These are phyloP conservation scores for Hermetia illucens DNA, from an alignment of 1,140 invertebrate species.

Conservation along the genomic window DNA sequence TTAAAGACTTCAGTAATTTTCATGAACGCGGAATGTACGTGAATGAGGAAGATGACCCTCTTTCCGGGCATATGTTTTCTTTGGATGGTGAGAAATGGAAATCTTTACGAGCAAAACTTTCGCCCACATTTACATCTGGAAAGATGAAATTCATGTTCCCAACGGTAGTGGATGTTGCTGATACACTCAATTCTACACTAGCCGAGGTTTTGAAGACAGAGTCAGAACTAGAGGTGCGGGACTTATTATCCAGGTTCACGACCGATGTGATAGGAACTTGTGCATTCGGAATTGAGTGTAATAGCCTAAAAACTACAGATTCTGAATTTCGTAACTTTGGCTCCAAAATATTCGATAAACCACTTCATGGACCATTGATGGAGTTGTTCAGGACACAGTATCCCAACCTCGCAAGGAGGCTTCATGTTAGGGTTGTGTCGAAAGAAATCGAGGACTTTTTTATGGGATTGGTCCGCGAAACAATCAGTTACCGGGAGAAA, in stretches of 20 bases:
- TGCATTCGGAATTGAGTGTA: conserved; percentile 41
- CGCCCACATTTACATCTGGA: too few relatives aligned
- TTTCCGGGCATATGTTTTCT: too few relatives aligned
- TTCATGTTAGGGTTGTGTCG: conserved; percentile 10
- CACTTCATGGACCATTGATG: neutral
- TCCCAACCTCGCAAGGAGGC: neutral
- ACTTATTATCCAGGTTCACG: conserved; percentile 37
- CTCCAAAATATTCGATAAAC: conserved; percentile 10
- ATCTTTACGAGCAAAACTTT: too few relatives aligned
- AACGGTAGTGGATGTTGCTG: too few relatives aligned
- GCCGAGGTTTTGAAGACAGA: too few relatives aligned
- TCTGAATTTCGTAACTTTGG: conserved; percentile 30
- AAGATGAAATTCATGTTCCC: too few relatives aligned
- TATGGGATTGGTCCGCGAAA: conserved; percentile 10
- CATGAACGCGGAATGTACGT: too few relatives aligned
- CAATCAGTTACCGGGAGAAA: conserved; percentile 22
- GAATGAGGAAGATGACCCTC: too few relatives aligned
- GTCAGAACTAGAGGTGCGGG: conserved; percentile 33
- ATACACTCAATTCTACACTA: too few relatives aligned
- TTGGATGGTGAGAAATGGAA: too few relatives aligned
- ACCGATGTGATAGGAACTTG: conserved; percentile 44
- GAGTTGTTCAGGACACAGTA: neutral
- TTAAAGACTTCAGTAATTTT: too few relatives aligned
- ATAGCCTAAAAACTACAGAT: conserved; percentile 33
- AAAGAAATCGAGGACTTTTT: conserved; percentile 11